Evolutionary conservation across 2,797 vertebrate species (phyloP), one percentile per base, ranked within the genome.

Genomic region (Periparus ater): DNA sequence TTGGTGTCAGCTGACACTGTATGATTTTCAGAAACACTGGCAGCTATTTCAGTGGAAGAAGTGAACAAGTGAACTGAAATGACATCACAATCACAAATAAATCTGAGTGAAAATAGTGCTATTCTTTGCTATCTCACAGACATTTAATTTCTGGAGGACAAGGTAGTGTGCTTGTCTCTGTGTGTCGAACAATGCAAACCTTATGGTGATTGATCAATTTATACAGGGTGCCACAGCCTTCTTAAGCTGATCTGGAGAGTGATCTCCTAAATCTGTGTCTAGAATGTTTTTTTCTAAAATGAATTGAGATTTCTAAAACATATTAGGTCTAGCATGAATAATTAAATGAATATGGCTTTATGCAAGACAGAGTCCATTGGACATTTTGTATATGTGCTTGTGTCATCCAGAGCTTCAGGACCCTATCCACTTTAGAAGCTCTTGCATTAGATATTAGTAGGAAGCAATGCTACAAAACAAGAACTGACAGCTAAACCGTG

Each of bases 21-120:
- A 30, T 54, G 79, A 72, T 83, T 94, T 93, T 91, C 85, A 80
- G 50, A 96, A 83, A 67, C 45, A 29, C 8, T 65, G 42, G 42
- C 34, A 74, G 29, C 44, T 70, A 5, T 44, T 91, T 77, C 71
- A 60, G 42, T 42, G 47, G 38, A 75, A 54, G 30, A 91, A 74
- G 13, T 5, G 38, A 85, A 62, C 7, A 88, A 68, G n/a, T 40
- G 57, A 93, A 73, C 72, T 58, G 48, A 83, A 94, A 88, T 58
- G 20, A 45, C 61, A 80, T 40, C 40, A 55, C 8, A 50, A 34
- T 68, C 67, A 48, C 40, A 80, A 62, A 63, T 27, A 77, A 51
- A 76, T 48, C 25, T 47, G 25, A 53, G 45, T 2, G 10, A 66
- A 88, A 80, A 14, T 16, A 74, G 17, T 74, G 25, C 4, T 34